Evolutionary conservation across 35 echinoderm and acorn worm genomes (phyloP).

Genomic region (Acanthaster planci): DNA sequence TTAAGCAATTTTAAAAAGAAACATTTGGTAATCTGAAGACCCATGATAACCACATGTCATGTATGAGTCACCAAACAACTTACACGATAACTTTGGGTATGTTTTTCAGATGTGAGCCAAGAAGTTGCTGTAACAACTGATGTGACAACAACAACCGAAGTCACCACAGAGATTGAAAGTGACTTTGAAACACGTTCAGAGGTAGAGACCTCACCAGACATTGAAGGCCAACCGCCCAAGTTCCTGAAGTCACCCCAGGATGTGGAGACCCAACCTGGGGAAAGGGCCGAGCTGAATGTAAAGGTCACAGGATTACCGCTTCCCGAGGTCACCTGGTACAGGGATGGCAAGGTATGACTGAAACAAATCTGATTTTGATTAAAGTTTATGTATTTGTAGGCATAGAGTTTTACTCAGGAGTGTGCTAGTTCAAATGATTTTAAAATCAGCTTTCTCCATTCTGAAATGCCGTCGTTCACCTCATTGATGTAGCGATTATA

Average conservation of each 20-base stretch:
- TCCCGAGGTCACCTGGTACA: conserved; percentile 87
- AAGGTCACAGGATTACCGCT: conserved; percentile 73
- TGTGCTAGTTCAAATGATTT: background rate
- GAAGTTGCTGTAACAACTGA: conserved; percentile 2
- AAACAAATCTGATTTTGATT: background rate
- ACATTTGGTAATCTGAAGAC: no score
- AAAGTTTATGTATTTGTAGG: background rate
- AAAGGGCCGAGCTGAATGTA: conserved; percentile 54
- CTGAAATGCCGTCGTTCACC: no score
- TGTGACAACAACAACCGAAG: conserved; percentile 11
- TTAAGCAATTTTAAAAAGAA: background rate
- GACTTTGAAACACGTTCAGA: conserved; percentile 57
- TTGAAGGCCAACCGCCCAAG: conserved; percentile 56
- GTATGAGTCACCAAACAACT: no score
- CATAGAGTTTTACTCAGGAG: background rate
- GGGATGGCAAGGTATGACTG: conserved; percentile 69
- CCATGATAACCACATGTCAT: no score
- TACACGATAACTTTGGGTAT: background rate
- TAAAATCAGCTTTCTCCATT: background rate
- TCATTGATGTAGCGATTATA: no score
- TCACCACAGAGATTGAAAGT: conserved; percentile 25
- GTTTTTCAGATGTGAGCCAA: background rate
- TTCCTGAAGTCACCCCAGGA: conserved; percentile 69
- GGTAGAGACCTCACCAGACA: conserved; percentile 32
- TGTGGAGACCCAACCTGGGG: conserved; percentile 73